Evolutionary conservation across 2,888 invertebrate species (phyloP), one percentile per base, ranked within the genome.

Genomic region (Leptopilina myrica): DNA sequence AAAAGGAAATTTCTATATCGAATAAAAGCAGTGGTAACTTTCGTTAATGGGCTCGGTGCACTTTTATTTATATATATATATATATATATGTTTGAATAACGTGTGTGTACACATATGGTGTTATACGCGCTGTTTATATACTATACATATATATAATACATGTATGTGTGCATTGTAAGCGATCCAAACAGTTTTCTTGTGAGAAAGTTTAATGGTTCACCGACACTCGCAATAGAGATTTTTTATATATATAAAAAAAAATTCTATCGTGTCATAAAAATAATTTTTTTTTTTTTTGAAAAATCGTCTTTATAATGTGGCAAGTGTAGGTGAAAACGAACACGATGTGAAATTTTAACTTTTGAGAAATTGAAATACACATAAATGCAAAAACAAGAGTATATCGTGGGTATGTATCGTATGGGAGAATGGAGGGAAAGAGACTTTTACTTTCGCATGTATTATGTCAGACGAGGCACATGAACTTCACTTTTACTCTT

Each of bases 401-500:
- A 11, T 49, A 49, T 49, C 0, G 2, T 9, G 43, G 5, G 33
- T 46, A 46, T 46, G 46, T 46, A 46, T 12, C 12, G 46, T 46
- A 46, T 46, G 46, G 5, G 14, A 73, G n/a, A 56, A 53, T 53
- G 56, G n/a, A 73, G 53, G 43, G 73, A 56, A 73, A 73, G 53
- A 33, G 73, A 73, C 73, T 56, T 73, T 73, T 73, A 73, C 73
- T 73, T 73, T 73, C 53, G 53, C 73, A 26, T 73, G 56, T 14
- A 73, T 73, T 73, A 73, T 73, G 56, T 56, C 53, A 73, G 73
- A 40, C 64, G 33, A 56, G 53, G 53, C 56, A 73, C 33, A 33
- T 73, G 73, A 73, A 73, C 53, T 73, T 73, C 73, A 73, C 73
- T 73, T 73, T 73, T 73, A 73, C 73, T 73, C 73, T 12, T n/a